phyloP scores from a whole-genome alignment of 2,888 invertebrate species.

The Mesodorylaimus sp. region DNA sequence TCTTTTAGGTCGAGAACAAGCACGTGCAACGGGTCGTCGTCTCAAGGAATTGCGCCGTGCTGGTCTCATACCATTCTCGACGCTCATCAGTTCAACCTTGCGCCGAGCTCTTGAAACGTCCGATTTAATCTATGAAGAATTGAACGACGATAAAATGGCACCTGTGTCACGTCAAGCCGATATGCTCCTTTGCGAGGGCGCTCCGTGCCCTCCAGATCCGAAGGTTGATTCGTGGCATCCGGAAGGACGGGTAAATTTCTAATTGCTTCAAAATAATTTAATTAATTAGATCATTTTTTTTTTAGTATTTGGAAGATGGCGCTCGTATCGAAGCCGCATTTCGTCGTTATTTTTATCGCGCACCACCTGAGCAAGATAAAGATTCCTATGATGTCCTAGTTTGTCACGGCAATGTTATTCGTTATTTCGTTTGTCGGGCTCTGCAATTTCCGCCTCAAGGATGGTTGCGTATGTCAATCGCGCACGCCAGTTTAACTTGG shows the following conservation, averaged over 20 bases:
- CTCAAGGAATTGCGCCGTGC: conserved; percentile 52
- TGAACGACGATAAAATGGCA: conserved; percentile 34
- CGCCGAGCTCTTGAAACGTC: conserved; percentile 78
- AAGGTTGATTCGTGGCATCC: background rate
- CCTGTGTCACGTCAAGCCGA: conserved; percentile 12
- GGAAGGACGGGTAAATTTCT: background rate
- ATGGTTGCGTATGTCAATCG: conserved; percentile 76
- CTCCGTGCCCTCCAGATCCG: background rate
- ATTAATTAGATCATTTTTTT: background rate
- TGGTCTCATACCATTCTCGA: conserved; percentile 62
- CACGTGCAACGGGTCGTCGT: conserved; percentile 57
- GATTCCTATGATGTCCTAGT: conserved; percentile 76
- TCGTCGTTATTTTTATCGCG: conserved; percentile 74
- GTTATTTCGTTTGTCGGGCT: conserved; percentile 83
- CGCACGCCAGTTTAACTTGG: conserved; percentile 84
- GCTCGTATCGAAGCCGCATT: conserved; percentile 89
- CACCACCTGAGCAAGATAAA: conserved; percentile 52
- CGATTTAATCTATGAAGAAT: conserved; percentile 51
- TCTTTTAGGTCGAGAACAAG: conserved; percentile 58
- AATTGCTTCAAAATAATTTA: conserved; percentile 1
- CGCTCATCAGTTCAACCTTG: conserved; percentile 73
- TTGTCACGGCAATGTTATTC: conserved; percentile 92
- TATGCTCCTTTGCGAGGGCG: background rate
- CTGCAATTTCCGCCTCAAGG: conserved; percentile 90
- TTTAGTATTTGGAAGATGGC: conserved; percentile 77